Evolutionary conservation across 2,888 invertebrate genomes (phyloP), one percentile per base, ranked within the genome.

Genomic region (Ophion costatus): DNA sequence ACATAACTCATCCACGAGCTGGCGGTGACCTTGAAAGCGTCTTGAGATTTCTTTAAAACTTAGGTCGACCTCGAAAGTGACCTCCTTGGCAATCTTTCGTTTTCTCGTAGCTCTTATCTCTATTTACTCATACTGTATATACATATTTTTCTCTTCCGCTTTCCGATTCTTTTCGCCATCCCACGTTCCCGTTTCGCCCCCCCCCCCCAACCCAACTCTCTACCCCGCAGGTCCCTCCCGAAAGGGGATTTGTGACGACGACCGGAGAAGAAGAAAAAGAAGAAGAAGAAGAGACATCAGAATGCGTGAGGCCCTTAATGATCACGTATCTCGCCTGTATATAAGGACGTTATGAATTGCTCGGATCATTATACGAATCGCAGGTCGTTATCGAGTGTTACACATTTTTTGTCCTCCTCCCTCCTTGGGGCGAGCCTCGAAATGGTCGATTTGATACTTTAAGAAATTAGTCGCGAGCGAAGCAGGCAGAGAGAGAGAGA

Each of bases 341-440:
- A 14, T 29, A 59, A 75, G 33, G 61, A 56, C 75, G 38, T 81
- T 80, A 80, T 80, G 74, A 80, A 73, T 75, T 75, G 63, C 69
- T 33, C 22, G 10, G 38, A 75, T 80, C 80, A 42, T 80, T 80
- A 67, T 80, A 67, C 59, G 67, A 80, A 73, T 80, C 59, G 80
- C 69, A 22, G 17, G 69, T 76, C 81, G 75, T 81, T 70, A 76
- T 33, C 29, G 80, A 57, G 80, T 59, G 64, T 80, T 63, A 56
- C 38, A 70, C 66, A 66, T 67, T 73, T 73, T 66, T 80, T 80
- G 7, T 64, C 9, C 11, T 33, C 10, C 20, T 71, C 42, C n/a
- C 33, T 9, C 29, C 17, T 29, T 10, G 22, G 20, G 20, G 11
- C 67, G 11, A 51, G 51, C 51, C 51, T 51, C 17, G 42, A 4